Evolutionary conservation across 37 sponge, comb jelly and placozoan species (phyloP).

Genomic region (Bolinopsis microptera): DNA sequence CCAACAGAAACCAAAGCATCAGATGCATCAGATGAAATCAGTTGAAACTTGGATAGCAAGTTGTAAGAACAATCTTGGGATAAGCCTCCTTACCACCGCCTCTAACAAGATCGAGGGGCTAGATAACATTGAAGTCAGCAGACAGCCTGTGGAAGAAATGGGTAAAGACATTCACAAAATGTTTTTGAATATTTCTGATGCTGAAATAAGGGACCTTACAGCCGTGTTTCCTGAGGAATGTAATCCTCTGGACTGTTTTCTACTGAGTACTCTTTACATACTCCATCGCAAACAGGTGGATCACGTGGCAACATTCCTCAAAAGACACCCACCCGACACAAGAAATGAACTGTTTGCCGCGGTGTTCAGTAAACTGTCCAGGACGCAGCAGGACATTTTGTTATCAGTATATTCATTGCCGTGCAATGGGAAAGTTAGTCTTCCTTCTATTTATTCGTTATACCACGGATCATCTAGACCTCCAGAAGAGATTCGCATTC

Average conservation of each 20-base stretch:
- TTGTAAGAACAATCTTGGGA: not conserved
- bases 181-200: not conserved
- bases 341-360: conserved; percentile 27
- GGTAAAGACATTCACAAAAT: not conserved
- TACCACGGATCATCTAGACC: not conserved
- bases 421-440: conserved; percentile 17
- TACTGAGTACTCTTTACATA: conserved; percentile 15
- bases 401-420: conserved; percentile 44
- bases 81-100: conserved; percentile 23
- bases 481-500: not conserved
- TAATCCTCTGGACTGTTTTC: conserved; percentile 31
- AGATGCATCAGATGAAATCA: not conserved
- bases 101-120: not conserved
- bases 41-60: not conserved
- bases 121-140: not conserved
- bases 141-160: not conserved
- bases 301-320: not conserved
- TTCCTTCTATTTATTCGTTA: not conserved
- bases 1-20: not conserved
- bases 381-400: not conserved
- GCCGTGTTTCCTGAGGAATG: not conserved
- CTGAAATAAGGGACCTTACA: not conserved
- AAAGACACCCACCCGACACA: not conserved
- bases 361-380: not conserved
- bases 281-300: not conserved